phyloP scores from a whole-genome alignment of 2,888 invertebrate genomes.

The Mayetiola destructor region DNA sequence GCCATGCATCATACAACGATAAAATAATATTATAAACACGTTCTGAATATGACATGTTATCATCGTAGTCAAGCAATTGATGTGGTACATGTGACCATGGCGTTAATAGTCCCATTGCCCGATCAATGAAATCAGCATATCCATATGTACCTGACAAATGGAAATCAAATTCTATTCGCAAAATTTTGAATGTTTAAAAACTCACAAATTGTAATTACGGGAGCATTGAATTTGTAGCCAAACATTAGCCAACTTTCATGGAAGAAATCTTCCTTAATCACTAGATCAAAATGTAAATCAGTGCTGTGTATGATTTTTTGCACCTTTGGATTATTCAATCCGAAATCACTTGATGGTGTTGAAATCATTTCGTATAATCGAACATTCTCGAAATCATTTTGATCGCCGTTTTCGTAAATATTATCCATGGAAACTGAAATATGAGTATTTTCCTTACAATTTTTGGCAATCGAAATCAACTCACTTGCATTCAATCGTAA shows the following conservation, averaged over 20 bases:
- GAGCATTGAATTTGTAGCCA: conserved; percentile 32
- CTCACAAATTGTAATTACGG: conserved; percentile 30
- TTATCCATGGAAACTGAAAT: no score
- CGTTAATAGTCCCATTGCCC: conserved; percentile 32
- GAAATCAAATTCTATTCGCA: background rate
- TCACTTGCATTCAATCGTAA: background rate
- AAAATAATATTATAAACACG: conserved; percentile 32
- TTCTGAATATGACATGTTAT: conserved; percentile 33
- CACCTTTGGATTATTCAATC: conserved; percentile 28
- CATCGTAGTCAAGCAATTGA: conserved; percentile 28
- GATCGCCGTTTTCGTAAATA: no score
- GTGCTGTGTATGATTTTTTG: conserved; percentile 28
- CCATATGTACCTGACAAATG: conserved; percentile 27
- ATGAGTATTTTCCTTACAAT: no score
- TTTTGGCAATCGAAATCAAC: background rate
- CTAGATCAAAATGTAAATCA: conserved; percentile 32
- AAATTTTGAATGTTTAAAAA: background rate
- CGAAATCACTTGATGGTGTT: conserved; percentile 27
- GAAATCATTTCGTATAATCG: conserved; percentile 20
- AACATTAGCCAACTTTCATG: conserved; percentile 35
- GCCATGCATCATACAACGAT: conserved; percentile 25
- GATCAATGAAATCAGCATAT: conserved; percentile 34
- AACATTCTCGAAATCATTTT: no score
- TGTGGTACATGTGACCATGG: conserved; percentile 33
- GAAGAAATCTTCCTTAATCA: conserved; percentile 35